Base-by-base conservation (phyloP, 1,140 invertebrate genomes). In the Sycophila sp. region DNA sequence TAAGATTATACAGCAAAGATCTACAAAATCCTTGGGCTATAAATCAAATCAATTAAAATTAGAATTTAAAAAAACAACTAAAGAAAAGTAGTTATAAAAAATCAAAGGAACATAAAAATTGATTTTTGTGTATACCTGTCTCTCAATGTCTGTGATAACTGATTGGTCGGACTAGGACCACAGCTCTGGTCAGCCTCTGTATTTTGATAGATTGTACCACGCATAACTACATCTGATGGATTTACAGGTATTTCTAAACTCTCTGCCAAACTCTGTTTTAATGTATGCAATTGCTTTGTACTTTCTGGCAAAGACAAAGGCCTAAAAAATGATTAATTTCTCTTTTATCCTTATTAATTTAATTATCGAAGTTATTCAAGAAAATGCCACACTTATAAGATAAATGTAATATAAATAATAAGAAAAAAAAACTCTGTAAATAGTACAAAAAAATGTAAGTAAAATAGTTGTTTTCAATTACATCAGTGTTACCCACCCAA, bases 161-260 rank as follows among this genome's bases (percentile, higher is more conserved):
- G 80, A 76, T 74, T 81, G 34, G 79, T 72, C 36, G 76, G 73
- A 72, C 62, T 79, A 63, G 79, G 75, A 73, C 79, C 78, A 10
- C 78, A 82, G 65, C 77, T 85, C 71, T 79, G 83, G 28, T 83
- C 78, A 26, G 73, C 76, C 60, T 82, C 80, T 5, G 79, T 78
- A 69, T 81, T 83, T 73, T 84, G 80, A 78, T 83, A 83, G 49
- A 79, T 74, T 59, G 83, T 82, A 49, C 81, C 81, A 68, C 81
- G 78, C 78, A 81, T 80, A 4, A 78, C 78, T 28, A 85, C 76
- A 49, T 85, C 82, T 13, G 81, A 81, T 28, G 82, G 80, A 76
- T 84, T 83, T 4, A 85, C 76, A 38, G 82, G 68, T 38, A 81
- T 78, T 76, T 85, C 83, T 38, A 81, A 70, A 71, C 77, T 82